phyloP scores from a whole-genome alignment of 2,113 vertebrate genomes.

The Artemisiospiza belli region DNA sequence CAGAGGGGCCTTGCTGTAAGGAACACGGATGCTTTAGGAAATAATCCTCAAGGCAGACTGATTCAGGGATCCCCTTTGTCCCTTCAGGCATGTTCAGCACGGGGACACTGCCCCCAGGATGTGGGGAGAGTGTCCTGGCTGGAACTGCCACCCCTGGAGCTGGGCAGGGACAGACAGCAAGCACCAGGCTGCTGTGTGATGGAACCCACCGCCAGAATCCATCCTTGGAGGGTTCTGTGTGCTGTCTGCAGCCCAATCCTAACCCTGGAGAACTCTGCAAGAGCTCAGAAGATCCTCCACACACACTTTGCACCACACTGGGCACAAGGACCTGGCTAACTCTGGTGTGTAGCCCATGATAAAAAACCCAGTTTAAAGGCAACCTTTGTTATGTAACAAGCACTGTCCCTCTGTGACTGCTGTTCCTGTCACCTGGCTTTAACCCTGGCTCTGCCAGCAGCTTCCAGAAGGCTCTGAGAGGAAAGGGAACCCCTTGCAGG shows the following conservation, averaged over 20 bases:
- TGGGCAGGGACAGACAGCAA: not conserved
- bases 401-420: not conserved
- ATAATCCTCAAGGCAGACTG: not conserved
- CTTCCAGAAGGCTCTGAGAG: not conserved
- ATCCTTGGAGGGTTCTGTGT: fast-evolving
- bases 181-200: not conserved
- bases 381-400: not conserved
- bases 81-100: not conserved
- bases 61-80: not conserved
- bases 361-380: not conserved
- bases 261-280: not conserved
- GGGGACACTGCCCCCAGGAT: not conserved
- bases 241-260: not conserved
- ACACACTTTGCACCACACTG: not conserved
- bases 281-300: not conserved
- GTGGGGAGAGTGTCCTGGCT: not conserved
- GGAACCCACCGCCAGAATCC: not conserved
- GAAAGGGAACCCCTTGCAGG: not conserved
- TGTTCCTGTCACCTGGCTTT: not conserved
- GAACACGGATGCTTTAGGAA: not conserved
- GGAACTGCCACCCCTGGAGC: not conserved
- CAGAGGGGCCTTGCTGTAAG: not conserved
- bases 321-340: not conserved
- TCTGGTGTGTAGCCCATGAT: not conserved
- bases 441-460: not conserved